Percentiles rank a stretch among this genome's conserved stretches.
Conservation (phyloP, 2,797 vertebrate genomes). For the Oreortyx pictus region DNA sequence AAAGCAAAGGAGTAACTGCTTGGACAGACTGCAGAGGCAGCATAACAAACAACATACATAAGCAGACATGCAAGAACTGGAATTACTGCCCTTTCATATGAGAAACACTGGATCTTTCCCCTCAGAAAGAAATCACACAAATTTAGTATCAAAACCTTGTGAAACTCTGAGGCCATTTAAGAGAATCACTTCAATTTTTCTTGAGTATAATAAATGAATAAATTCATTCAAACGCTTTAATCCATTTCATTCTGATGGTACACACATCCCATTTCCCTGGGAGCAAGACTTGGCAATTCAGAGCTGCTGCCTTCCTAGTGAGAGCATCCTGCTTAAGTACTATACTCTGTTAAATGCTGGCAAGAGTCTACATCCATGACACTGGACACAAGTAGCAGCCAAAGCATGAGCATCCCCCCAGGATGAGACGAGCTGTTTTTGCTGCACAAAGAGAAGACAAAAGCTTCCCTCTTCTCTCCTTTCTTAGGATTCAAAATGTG, state of each 20-base stretch:
- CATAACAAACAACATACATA: neutral
- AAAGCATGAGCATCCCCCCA: neutral
- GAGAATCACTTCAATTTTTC: neutral
- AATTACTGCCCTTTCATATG: neutral
- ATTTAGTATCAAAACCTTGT: neutral
- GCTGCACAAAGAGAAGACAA: neutral
- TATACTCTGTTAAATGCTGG: neutral
- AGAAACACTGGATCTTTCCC: neutral
- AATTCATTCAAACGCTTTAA: neutral
- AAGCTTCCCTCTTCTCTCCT: neutral
- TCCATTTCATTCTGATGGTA: neutral
- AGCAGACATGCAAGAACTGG: neutral
- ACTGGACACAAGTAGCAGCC: neutral
- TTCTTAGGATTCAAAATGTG: neutral
- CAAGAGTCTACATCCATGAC: neutral
- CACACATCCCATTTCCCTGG: neutral
- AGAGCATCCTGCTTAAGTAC: neutral
- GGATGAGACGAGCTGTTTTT: neutral
- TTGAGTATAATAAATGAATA: neutral
- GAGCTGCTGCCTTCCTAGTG: neutral
- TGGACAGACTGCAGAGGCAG: neutral
- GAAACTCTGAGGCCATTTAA: neutral
- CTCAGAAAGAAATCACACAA: neutral
- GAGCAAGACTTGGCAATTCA: neutral
- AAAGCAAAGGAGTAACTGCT: neutral